Evolutionary conservation across 2,797 vertebrate species (phyloP).

Genomic region (Danio aesculapii): DNA sequence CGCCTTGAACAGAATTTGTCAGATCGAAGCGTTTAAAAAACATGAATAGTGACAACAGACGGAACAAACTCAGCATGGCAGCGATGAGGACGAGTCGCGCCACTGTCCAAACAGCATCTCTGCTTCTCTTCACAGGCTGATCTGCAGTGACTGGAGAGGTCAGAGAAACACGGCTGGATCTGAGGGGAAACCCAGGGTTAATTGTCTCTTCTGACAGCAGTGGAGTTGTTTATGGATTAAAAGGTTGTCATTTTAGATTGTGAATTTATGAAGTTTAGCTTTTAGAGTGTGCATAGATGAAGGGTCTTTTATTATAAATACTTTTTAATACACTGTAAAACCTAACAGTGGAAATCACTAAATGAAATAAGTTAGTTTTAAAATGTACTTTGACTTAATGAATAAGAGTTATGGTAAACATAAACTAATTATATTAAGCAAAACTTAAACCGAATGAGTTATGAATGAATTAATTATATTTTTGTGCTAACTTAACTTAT

Average conservation of each 20-base stretch:
- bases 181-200: background rate
- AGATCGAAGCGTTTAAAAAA: slow-evolving; percentile 36
- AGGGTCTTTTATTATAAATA: too few relatives aligned
- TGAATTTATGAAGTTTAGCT: background rate
- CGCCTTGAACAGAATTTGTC: slow-evolving; percentile 48
- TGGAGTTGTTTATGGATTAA: background rate
- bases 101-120: slow-evolving; percentile 37
- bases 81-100: slow-evolving; percentile 25
- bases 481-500: too few relatives aligned
- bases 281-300: too few relatives aligned
- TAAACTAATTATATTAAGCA: too few relatives aligned
- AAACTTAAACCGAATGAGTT: too few relatives aligned
- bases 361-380: too few relatives aligned
- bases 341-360: too few relatives aligned
- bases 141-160: slow-evolving; percentile 15
- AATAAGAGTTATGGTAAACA: too few relatives aligned
- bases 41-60: slow-evolving; percentile 31
- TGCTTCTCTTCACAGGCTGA: slow-evolving; percentile 4
- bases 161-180: slow-evolving; percentile 11
- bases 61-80: slow-evolving; percentile 31
- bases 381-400: too few relatives aligned
- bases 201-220: background rate
- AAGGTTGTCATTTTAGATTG: background rate
- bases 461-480: too few relatives aligned
- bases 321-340: too few relatives aligned